Evolutionary conservation across 1,140 invertebrate genomes (phyloP), one percentile per base, ranked within the genome.

Genomic region (Vanessa atalanta): DNA sequence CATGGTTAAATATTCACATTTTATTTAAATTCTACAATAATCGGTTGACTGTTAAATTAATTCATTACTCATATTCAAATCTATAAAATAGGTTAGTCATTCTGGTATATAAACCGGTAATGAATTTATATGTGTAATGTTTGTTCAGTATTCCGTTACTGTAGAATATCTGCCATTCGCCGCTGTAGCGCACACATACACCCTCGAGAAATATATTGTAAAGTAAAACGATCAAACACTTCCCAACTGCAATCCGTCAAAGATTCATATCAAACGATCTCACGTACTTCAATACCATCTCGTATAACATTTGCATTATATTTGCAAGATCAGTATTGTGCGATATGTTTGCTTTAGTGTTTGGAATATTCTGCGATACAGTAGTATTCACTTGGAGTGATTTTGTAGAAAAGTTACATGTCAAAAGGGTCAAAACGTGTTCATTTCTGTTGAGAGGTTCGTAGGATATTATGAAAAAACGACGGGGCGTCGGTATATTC

Each of bases 271-370:
- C 9, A 47, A 69, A 65, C 63, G 73, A 70, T 70, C 61, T 64
- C 73, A 72, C 70, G 70, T 72, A 72, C 31, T 65, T 57, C 73
- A 70, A 70, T 75, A 75, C 43, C 51, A 64, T 65, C 31, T 70
- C 60, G 67, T 70, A 15, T 65, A 66, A 50, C 60, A 75, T 74
- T 68, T 65, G 66, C 72, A 68, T 50, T 73, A 65, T 64, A 57
- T 20, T 65, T 66, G 64, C 51, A 37, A 50, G 37, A 57, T 11
- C 31, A 43, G 50, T 31, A 72, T 72, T 72, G 70, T 72, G 16
- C 23, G 12, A 15, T 47, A 60, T 53, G 66, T 14, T 37, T 26
- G 57, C 14, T 23, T 57, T 11, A 8, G 53, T 57, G 20, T 57
- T 57, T 57, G 14, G 20, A 57, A 61, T 61, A 61, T 61, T 61